A percentile compares a stretch with the other conserved stretches of the same genome.
Evolutionary conservation across 1,140 invertebrate genomes (phyloP).

Genomic region (Tenebrio molitor): DNA sequence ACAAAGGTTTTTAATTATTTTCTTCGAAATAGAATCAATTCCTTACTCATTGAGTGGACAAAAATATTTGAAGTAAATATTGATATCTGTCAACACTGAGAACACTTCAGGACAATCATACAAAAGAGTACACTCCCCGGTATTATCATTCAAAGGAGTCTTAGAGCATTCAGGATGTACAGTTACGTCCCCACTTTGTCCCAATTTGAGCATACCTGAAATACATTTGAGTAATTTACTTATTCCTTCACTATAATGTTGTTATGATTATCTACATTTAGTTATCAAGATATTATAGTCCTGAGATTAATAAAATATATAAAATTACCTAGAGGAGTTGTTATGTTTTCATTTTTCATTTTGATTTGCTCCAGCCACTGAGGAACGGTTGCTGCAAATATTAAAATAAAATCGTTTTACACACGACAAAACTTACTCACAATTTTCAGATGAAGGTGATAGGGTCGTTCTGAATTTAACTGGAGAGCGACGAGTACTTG

Average conservation of each 20-base stretch:
- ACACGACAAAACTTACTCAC: too few relatives aligned
- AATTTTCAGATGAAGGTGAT: too few relatives aligned
- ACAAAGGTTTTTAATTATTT: too few relatives aligned
- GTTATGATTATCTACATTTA: too few relatives aligned
- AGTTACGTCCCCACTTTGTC: background rate
- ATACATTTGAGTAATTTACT: too few relatives aligned
- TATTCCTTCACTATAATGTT: too few relatives aligned
- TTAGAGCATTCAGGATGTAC: slow-evolving; percentile 2
- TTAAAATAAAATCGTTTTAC: background rate
- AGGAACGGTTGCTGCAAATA: background rate
- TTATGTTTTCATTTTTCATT: background rate
- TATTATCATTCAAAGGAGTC: slow-evolving; percentile 14
- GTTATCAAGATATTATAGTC: background rate
- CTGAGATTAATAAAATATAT: background rate
- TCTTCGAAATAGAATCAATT: background rate
- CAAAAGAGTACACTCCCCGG: slow-evolving; percentile 17
- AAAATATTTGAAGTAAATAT: slow-evolving; percentile 1
- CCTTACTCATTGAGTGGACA: slow-evolving; percentile 38
- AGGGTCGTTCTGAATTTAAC: too few relatives aligned
- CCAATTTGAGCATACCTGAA: slow-evolving; percentile 32
- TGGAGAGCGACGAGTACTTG: too few relatives aligned
- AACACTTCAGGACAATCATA: slow-evolving; percentile 21
- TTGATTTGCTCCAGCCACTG: slow-evolving; percentile 1
- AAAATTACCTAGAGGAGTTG: slow-evolving; percentile 4
- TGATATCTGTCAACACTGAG: background rate